Base-by-base conservation (phyloP, 2,113 vertebrate species). In the Pteronura brasiliensis region DNA sequence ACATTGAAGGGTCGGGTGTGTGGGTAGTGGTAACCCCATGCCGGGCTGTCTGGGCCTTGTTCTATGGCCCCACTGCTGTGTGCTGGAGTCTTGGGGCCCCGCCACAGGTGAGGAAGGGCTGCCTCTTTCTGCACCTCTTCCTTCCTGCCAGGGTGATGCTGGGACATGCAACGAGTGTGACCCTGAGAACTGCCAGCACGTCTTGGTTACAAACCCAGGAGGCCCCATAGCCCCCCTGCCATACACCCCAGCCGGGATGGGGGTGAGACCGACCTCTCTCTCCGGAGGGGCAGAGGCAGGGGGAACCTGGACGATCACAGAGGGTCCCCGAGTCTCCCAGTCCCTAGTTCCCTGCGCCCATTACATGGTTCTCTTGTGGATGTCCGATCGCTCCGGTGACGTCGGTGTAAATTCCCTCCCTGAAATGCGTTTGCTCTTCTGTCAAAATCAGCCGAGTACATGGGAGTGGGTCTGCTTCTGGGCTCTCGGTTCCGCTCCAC, bases 201-300 rank as follows among this genome's bases (percentile, higher is more conserved):
- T 15, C 88, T 34, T 3, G 42, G 44, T 6, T 25, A 39, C 85
- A 57, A 15, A 2, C 44, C 23, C 4, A 20, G 61, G 31, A 13
- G 17, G 1, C 61, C 74, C 42, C 17, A 1, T 0, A 10, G 11
- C 42, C 27, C 14, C 3, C n/a, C 23, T 31, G 34, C 8, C 1
- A 1, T 14, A 6, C 34, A 3, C 2, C 44, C 92, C 17, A 7
- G 76, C 23, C 1, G 1, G 39, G 80, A n/a, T 1, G 14, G 67
- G 31, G 20, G n/a, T 17, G 2, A 5, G n/a, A 34, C 23, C 81
- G 15, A 69, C 81, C 44, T 13, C 44, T 3, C 1, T 42, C 44
- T 5, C 57, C 14, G 3, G 5, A 0, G 15, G 39, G 14, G 7
- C 18, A 1, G 61, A 36, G 27, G 15, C 1, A 0, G 3, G 1